Conservation (phyloP, 2,888 invertebrate species). For the Helicoverpa assulta region DNA sequence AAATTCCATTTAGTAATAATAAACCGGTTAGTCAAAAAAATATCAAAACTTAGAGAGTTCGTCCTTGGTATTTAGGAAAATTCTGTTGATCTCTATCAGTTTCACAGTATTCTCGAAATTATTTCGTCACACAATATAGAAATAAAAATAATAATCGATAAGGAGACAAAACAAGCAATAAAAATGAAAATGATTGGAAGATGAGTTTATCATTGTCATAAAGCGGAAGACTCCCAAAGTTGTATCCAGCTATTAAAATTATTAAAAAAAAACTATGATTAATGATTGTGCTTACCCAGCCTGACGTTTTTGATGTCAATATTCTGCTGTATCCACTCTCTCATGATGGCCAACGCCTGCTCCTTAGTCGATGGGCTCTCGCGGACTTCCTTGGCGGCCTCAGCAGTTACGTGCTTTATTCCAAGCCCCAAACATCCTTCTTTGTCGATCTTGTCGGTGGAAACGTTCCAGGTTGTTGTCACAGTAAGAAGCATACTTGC, state of each 20-base stretch:
- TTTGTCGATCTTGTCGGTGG: constrained; percentile 78
- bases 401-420: constrained; percentile 73
- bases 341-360: constrained; percentile 91
- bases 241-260: too few species aligned
- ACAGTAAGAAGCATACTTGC: constrained; percentile 83
- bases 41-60: too few species aligned
- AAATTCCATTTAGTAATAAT: too few species aligned
- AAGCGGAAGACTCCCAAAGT: too few species aligned
- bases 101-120: neutral
- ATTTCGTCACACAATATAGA: neutral
- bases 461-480: constrained; percentile 79
- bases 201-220: too few species aligned
- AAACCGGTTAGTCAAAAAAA: too few species aligned
- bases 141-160: too few species aligned
- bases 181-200: too few species aligned
- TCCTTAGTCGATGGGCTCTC: constrained; percentile 92
- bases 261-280: too few species aligned
- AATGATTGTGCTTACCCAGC: constrained; percentile 83
- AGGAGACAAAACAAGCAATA: too few species aligned
- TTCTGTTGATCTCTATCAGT: too few species aligned
- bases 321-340: constrained; percentile 93
- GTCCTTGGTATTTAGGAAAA: too few species aligned
- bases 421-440: constrained; percentile 70
- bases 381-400: constrained; percentile 92
- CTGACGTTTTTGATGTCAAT: constrained; percentile 92